These are phyloP conservation scores for Myxocyprinus asiaticus DNA, from an alignment of 2,113 vertebrate species.

Conservation along the genomic window DNA sequence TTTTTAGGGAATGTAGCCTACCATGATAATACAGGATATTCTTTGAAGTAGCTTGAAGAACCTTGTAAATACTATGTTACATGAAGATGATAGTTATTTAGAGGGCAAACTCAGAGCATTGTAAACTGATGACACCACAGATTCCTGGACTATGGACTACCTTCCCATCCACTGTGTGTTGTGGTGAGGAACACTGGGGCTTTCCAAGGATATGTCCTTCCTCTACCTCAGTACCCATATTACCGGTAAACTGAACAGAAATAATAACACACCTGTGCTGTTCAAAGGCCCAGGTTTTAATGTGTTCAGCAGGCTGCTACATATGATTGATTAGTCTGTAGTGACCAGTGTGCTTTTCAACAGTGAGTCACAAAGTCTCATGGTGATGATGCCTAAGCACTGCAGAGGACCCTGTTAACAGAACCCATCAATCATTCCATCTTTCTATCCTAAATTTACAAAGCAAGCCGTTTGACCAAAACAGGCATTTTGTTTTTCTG, in stretches of 20 bases:
- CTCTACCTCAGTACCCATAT: neutral
- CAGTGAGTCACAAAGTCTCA: conserved; percentile 39
- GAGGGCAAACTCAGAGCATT: too few relatives aligned
- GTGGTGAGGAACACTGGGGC: neutral
- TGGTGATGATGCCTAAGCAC: conserved; percentile 33
- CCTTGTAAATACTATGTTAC: too few relatives aligned
- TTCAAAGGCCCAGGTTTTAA: conserved; percentile 15
- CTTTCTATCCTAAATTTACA: conserved; percentile 23
- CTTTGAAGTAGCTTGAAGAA: too few relatives aligned
- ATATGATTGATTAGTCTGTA: conserved; percentile 27
- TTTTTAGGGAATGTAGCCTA: too few relatives aligned
- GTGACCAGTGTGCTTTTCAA: conserved; percentile 16
- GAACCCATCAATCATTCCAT: conserved; percentile 36
- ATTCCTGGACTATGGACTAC: neutral
- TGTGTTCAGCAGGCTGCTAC: conserved; percentile 3
- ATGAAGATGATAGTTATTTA: neutral
- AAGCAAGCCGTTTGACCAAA: neutral
- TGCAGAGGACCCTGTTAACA: conserved; percentile 35
- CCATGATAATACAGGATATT: too few relatives aligned
- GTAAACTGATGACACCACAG: neutral
- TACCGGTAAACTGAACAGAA: neutral
- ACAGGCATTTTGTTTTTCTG: conserved; percentile 7
- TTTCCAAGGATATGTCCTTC: neutral
- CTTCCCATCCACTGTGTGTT: neutral
- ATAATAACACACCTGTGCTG: conserved; percentile 2